Base-by-base conservation (phyloP, 2,113 vertebrate species). In the Talpa occidentalis region DNA sequence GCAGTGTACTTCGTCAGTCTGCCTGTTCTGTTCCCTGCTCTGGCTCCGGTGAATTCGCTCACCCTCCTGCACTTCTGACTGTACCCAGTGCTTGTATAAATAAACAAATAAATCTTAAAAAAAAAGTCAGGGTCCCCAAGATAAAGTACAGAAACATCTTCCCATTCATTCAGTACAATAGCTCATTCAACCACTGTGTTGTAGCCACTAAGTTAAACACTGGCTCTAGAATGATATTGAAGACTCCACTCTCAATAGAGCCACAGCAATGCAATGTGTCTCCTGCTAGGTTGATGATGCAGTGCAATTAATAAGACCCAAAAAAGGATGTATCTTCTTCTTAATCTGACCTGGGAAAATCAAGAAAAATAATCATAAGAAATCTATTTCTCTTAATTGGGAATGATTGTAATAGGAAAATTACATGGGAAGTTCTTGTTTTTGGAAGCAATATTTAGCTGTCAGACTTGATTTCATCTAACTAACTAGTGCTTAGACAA, bases 401-500 rank as follows among this genome's bases (percentile, higher is more conserved):
- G 2, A 92, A 11, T 70, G 22, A 70, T 10, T 40, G 2, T 59
- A 47, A 47, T 44, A 80, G 19, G 17, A 67, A 96, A 81, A 59
- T 37, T 32, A 76, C 12, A 44, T 4, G 69, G 10, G 42, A 44
- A 28, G 0, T 54, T 70, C 82, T 89, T 89, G 22, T 94, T 98
- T 97, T 97, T 95, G 97, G 96, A 97, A 97, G 94, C 97, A 97
- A 94, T 92, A 94, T n/a, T 59, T 96, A 87, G 93, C 96, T 97
- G 96, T 95, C 93, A 91, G 60, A 35, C 82, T 97, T 96, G 92
- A 97, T 95, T 97, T 97, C 88, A 97, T 96, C 93, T 95, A 96
- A 52, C 28, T 81, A 84, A 97, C 98, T 52, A 52, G 5, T 98
- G 94, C 96, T 98, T 98, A 84, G 97, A 94, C 86, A 98, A 98